These are phyloP conservation scores for Ormyrus nitidulus DNA, from an alignment of 2,888 invertebrate species.

Conservation along the genomic window DNA sequence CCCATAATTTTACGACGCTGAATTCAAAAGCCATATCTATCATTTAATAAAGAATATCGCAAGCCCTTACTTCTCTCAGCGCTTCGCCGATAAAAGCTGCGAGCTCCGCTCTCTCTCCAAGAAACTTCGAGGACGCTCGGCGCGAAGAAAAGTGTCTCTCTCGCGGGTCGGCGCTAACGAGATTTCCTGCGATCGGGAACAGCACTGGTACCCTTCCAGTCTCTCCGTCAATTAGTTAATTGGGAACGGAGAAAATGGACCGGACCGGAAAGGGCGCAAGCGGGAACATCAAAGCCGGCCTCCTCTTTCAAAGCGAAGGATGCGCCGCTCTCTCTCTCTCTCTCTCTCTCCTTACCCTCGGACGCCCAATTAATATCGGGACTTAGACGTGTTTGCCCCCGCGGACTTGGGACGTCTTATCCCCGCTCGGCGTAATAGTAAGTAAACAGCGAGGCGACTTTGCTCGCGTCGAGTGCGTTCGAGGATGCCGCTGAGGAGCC, in stretches of 20 bases:
- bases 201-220: slow-evolving; percentile 29
- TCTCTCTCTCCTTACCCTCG: slow-evolving; percentile 14
- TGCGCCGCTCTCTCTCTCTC: too few relatives aligned
- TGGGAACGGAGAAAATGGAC: slow-evolving; percentile 38
- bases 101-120: too few relatives aligned
- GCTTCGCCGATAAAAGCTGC: too few relatives aligned
- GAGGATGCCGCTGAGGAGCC: slow-evolving; percentile 37
- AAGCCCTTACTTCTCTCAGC: too few relatives aligned
- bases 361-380: slow-evolving; percentile 71
- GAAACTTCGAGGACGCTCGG: too few relatives aligned
- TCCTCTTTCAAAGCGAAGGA: neutral
- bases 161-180: slow-evolving; percentile 5
- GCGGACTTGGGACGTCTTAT: slow-evolving; percentile 67
- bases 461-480: too few relatives aligned
- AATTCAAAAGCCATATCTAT: too few relatives aligned
- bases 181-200: slow-evolving; percentile 18
- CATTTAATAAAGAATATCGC: too few relatives aligned
- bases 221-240: slow-evolving; percentile 54
- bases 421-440: slow-evolving; percentile 64
- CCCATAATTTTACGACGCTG: too few relatives aligned
- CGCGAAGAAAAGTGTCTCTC: too few relatives aligned
- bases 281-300: slow-evolving; percentile 47
- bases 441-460: slow-evolving; percentile 63
- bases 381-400: slow-evolving; percentile 68
- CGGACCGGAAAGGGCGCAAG: neutral